Conservation (phyloP, 2,113 vertebrate species). For the Amphiprion percula region DNA sequence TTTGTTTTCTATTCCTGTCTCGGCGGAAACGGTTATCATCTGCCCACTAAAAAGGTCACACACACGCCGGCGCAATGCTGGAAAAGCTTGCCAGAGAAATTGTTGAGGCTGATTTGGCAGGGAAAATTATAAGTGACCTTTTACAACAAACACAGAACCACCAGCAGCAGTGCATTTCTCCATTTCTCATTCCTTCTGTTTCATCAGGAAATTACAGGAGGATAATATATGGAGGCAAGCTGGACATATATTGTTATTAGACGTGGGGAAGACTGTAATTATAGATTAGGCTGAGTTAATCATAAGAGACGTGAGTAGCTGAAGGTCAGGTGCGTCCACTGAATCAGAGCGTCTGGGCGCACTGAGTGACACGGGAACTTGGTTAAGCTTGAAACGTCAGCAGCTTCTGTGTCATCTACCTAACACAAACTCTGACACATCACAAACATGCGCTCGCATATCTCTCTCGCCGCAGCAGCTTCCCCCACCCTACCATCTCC, state of each 20-base stretch:
- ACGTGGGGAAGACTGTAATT: constrained; percentile 51
- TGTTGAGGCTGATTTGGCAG: constrained; percentile 80
- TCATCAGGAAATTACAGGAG: constrained; percentile 37
- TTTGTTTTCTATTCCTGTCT: constrained; percentile 85
- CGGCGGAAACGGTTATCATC: constrained; percentile 81
- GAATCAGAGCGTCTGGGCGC: constrained; percentile 47
- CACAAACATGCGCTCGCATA: constrained; percentile 46
- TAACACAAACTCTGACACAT: constrained; percentile 50
- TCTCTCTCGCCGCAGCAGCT: constrained; percentile 31
- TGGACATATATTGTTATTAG: constrained; percentile 57
- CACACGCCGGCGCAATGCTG: constrained; percentile 62
- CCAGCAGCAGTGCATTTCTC: constrained; percentile 50
- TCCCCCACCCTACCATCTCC: constrained; percentile 25
- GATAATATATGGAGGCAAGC: constrained; percentile 22
- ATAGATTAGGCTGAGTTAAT: constrained; percentile 61
- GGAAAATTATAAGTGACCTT: constrained; percentile 80
- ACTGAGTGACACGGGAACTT: constrained; percentile 25
- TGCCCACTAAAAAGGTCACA: constrained; percentile 83
- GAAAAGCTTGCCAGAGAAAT: constrained; percentile 77
- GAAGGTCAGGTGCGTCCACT: constrained; percentile 65
- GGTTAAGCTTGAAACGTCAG: constrained; percentile 58
- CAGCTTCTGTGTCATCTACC: constrained; percentile 57
- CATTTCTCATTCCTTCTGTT: constrained; percentile 49
- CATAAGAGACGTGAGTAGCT: constrained; percentile 47
- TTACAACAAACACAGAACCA: constrained; percentile 74